Evolutionary conservation across 2,797 vertebrate genomes (phyloP), one percentile per base, ranked within the genome.

Genomic region (Tiaroga cobitis): DNA sequence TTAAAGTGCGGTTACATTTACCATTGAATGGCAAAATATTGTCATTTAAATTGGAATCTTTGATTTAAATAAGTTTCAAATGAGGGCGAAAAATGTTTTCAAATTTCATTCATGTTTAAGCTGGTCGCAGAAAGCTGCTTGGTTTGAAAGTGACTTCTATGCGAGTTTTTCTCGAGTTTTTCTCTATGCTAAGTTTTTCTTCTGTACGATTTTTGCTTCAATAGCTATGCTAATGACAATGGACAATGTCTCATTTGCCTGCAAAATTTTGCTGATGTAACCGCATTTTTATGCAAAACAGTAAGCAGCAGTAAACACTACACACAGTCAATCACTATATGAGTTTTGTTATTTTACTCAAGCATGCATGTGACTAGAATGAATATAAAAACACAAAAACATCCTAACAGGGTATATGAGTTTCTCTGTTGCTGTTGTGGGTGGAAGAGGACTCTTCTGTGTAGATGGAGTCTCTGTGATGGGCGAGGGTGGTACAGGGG

Each of bases 341-440:
- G 8, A 81, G n/a, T 4, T 54, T 39, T 39, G 2, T 54, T 9
- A 56, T 81, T 56, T 56, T 29, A 63, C 26, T 77, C 21, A 73
- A 26, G 4, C 72, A 72, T 43, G 39, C 8, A 16, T 61, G 37
- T 61, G 21, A 63, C 8, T 83, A 65, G 1, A 83, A n/a, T 83
- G 5, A 54, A 21, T 24, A 83, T 29, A 81, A 37, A 49, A 65
- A 77, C 56, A 37, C 19, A 83, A 82, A 63, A 49, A 65, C 3
- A 76, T 77, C 37, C 75, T 46, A 61, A 84, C 34, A 46, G 65
- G 65, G 65, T 61, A 61, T 46, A 59, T 13, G 8, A 70, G 46
- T 70, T 59, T 84, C 26, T 59, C 63, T 59, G n/a, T 6, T 39
- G 43, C 51, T 37, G 75, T 75, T 72, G 61, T 29, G 10, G 75